A percentile compares a stretch with the other conserved stretches of the same genome.
These are phyloP conservation scores for Ceyx cyanopectus DNA, from an alignment of 2,113 vertebrate species.

Conservation along the genomic window DNA sequence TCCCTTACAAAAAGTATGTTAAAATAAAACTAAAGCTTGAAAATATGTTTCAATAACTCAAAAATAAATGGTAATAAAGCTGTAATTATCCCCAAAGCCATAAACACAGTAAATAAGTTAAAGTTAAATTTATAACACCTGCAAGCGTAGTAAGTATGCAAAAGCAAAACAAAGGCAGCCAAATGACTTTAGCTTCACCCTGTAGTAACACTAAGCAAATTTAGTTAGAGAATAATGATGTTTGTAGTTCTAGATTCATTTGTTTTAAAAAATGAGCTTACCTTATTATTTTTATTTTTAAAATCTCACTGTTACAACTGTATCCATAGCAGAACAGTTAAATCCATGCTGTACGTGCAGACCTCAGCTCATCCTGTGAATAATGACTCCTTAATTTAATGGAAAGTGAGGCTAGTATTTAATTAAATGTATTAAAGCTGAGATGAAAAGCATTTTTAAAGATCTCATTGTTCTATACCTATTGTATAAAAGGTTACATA, in stretches of 20 bases:
- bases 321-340: neutral
- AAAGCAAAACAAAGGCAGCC: constrained; percentile 43
- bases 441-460: neutral
- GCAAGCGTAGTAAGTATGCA: constrained; percentile 13
- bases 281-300: neutral
- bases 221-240: constrained; percentile 47
- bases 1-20: neutral
- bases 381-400: neutral
- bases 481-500: neutral
- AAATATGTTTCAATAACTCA: constrained; percentile 44
- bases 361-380: neutral
- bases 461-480: neutral
- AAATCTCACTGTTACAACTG: neutral
- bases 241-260: constrained; percentile 43
- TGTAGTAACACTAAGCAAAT: constrained; percentile 58
- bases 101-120: constrained; percentile 50
- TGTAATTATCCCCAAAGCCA: constrained; percentile 51
- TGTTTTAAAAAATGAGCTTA: neutral
- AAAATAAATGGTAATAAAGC: constrained; percentile 44
- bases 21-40: constrained; percentile 24
- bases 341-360: neutral
- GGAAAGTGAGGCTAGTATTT: neutral
- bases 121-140: constrained; percentile 57
- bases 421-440: neutral
- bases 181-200: constrained; percentile 59